Base-by-base conservation (phyloP, 2,888 invertebrate genomes). In the Drosophila borealis region DNA sequence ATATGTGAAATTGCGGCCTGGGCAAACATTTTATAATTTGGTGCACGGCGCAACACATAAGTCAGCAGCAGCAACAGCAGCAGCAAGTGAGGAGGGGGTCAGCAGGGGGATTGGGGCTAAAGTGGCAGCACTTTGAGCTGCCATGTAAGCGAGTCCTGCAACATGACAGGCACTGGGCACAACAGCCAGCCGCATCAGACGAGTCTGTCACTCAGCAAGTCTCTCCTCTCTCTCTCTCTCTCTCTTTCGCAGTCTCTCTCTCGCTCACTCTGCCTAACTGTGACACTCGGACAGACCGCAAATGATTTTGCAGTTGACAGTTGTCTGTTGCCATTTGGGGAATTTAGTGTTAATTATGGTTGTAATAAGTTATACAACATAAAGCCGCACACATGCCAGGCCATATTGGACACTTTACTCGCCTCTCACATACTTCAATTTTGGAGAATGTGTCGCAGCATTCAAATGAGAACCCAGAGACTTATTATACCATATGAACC, bases 221-320 rank as follows among this genome's bases (percentile, higher is more conserved):
- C 51, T 5, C 19, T 29, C n/a, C 48, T 11, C 11, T 11, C 6
- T 10, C 8, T n/a, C 9, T 9, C 5, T n/a, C 9, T 11, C n/a
- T n/a, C n/a, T 9, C n/a, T n/a, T n/a, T n/a, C n/a, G n/a, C n/a
- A n/a, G n/a, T n/a, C 9, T 49, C 8, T 2, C 13, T 29, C 33
- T 13, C 44, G 34, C 41, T 45, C 42, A 19, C 21, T n/a, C 37
- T 9, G 21, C 51, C 39, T 50, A 56, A 36, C 51, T 54, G 45
- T 65, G 60, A 54, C 51, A 67, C 60, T 65, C 56, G 64, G 70
- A 55, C 70, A 68, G 63, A 80, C 80, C 78, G 51, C 86, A 89
- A 89, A 85, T 82, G 86, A 89, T 89, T 88, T 85, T 89, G 85
- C 88, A 89, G 89, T 70, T 88, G 89, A 88, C 88, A 89, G 82